phyloP scores from a whole-genome alignment of 1,140 invertebrate species.

The Calliphora vicina region DNA sequence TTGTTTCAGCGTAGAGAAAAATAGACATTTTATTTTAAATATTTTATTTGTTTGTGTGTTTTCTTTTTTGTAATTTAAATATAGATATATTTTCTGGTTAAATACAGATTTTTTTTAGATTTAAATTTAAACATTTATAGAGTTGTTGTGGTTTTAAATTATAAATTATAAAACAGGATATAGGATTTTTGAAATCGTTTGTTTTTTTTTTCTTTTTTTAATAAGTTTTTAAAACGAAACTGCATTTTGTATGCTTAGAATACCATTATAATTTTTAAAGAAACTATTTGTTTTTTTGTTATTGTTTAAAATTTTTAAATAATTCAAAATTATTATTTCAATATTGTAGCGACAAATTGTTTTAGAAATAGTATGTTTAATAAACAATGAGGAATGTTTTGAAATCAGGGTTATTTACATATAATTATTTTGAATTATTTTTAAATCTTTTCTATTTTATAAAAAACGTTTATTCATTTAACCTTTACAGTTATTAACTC shows the following conservation, averaged over 20 bases:
- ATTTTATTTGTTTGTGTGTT: no score
- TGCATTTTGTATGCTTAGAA: slow-evolving; percentile 19
- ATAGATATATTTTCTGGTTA: slow-evolving; percentile 15
- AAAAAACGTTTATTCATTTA: no score
- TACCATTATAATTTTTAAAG: slow-evolving; percentile 11
- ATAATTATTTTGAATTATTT: neutral
- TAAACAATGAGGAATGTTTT: neutral
- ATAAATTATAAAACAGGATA: slow-evolving; percentile 2
- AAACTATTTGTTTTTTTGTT: neutral
- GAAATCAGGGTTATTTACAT: neutral
- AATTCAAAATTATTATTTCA: neutral
- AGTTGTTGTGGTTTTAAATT: neutral
- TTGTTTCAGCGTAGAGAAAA: slow-evolving; percentile 29
- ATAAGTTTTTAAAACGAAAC: neutral
- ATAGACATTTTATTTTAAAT: slow-evolving; percentile 12
- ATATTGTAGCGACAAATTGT: neutral
- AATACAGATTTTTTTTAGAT: neutral
- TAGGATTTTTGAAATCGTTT: slow-evolving; percentile 14
- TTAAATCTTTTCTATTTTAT: neutral
- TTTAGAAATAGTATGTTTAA: neutral
- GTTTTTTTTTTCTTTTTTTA: neutral
- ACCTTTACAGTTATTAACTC: no score
- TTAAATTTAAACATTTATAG: neutral
- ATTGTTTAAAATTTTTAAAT: neutral
- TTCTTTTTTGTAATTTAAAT: neutral